Evolutionary conservation across 1,140 invertebrate species (phyloP), one percentile per base, ranked within the genome.

Genomic region (Sinella curviseta): DNA sequence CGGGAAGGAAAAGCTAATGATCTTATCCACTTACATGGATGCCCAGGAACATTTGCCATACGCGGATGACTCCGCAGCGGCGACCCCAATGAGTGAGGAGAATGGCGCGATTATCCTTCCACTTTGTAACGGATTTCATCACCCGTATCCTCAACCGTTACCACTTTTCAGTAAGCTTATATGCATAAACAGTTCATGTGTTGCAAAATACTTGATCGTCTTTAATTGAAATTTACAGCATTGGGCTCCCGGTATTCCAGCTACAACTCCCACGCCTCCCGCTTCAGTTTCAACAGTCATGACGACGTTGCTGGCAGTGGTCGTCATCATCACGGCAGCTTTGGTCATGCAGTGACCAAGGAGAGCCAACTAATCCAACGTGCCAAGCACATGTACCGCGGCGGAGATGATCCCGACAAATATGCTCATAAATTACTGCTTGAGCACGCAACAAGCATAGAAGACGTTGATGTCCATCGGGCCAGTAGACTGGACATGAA

Each of bases 81-180:
- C n/a, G n/a, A n/a, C n/a, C n/a, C n/a, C n/a, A n/a, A n/a, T n/a
- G n/a, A n/a, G n/a, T n/a, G n/a, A n/a, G n/a, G n/a, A n/a, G n/a
- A n/a, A n/a, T n/a, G n/a, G n/a, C n/a, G n/a, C n/a, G 97, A 87
- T 95, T 96, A 89, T 94, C 83, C 95, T 95, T 87, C 94, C 94
- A 86, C 90, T 93, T 80, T 94, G 92, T 88, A 89, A 94, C 28
- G n/a, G n/a, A 24, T 24, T 24, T 24, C 60, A 67, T 67, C 60
- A 67, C 4, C 4, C 60, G 4, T 24, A 67, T 67, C 4, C 60
- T 24, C 60, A 12, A 67, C 60, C n/a, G n/a, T n/a, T n/a, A n/a
- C n/a, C n/a, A n/a, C n/a, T n/a, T n/a, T n/a, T n/a, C n/a, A n/a
- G n/a, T n/a, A n/a, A n/a, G n/a, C n/a, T n/a, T n/a, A n/a, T n/a